Percentiles rank a stretch among this genome's conserved stretches.
Conservation (phyloP, 2,888 invertebrate species). For the Teinopalpus imperialis region DNA sequence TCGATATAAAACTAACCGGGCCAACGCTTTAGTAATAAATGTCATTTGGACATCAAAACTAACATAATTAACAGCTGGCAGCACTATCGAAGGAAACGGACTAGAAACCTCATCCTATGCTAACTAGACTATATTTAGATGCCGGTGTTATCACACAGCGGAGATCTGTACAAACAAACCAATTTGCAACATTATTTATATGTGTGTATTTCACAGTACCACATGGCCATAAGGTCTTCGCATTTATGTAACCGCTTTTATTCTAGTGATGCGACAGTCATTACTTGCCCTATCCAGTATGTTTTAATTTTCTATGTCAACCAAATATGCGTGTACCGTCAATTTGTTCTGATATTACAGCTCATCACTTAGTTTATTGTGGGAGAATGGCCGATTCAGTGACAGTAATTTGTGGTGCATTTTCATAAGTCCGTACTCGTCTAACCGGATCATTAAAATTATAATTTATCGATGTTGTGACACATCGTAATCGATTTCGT, state of each 20-base stretch:
- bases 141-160: slow-evolving; percentile 39
- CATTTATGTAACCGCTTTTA: slow-evolving; percentile 42
- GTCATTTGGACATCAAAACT: slow-evolving; percentile 17
- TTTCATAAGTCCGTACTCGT: slow-evolving; percentile 7
- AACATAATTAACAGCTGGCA: slow-evolving; percentile 17
- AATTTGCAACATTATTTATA: slow-evolving; percentile 59
- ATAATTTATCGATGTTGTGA: slow-evolving; percentile 21
- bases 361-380: slow-evolving; percentile 21
- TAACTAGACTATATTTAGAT: slow-evolving; percentile 52
- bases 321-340: slow-evolving; percentile 16
- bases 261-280: slow-evolving; percentile 31
- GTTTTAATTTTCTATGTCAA: slow-evolving; percentile 19
- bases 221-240: slow-evolving; percentile 43
- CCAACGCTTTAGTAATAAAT: slow-evolving; percentile 12
- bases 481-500: slow-evolving; percentile 15
- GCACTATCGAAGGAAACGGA: slow-evolving; percentile 18
- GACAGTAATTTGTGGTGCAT: not conserved
- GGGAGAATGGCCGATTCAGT: slow-evolving; percentile 11
- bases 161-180: slow-evolving; percentile 59
- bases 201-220: slow-evolving; percentile 26
- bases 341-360: slow-evolving; percentile 7
- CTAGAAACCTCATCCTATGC: slow-evolving; percentile 36
- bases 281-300: slow-evolving; percentile 10
- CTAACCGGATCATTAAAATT: slow-evolving; percentile 13
- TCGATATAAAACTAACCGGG: slow-evolving; percentile 4